Evolutionary conservation across 1,140 invertebrate species (phyloP).

Genomic region (Lordiphosa collinella): DNA sequence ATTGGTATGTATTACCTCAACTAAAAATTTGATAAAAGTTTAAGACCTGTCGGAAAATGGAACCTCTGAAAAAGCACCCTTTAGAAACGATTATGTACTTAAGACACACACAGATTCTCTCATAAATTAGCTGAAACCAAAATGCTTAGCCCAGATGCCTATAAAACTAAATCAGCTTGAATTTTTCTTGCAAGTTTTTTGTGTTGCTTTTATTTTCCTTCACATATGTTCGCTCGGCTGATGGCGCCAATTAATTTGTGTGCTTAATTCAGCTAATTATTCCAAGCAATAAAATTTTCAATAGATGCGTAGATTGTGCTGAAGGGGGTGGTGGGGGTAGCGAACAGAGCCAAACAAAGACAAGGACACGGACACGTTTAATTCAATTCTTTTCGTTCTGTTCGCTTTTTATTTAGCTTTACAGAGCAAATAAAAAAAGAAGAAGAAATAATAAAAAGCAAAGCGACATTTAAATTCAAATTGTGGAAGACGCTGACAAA

Average conservation of each 20-base stretch:
- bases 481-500: slow-evolving; percentile 70
- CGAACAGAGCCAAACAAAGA: slow-evolving; percentile 14
- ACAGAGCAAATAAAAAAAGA: slow-evolving; percentile 44
- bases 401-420: slow-evolving; percentile 45
- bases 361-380: slow-evolving; percentile 60
- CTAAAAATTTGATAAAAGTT: too few relatives aligned
- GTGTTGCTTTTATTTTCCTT: slow-evolving; percentile 24
- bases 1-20: too few relatives aligned
- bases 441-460: slow-evolving; percentile 31
- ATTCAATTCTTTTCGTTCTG: slow-evolving; percentile 54
- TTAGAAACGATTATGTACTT: not conserved
- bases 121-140: slow-evolving; percentile 43
- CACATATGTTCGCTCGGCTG: slow-evolving; percentile 53
- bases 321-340: slow-evolving; percentile 6
- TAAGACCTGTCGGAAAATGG: too few relatives aligned
- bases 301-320: slow-evolving; percentile 54
- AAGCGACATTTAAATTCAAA: slow-evolving; percentile 72
- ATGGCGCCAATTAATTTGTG: slow-evolving; percentile 66
- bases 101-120: slow-evolving; percentile 6
- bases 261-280: slow-evolving; percentile 74
- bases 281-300: slow-evolving; percentile 74
- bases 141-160: slow-evolving; percentile 47
- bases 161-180: slow-evolving; percentile 69
- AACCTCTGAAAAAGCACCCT: not conserved
- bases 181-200: slow-evolving; percentile 19